Evolutionary conservation across 2,888 invertebrate genomes (phyloP).

Genomic region (Ypsolopha sequella): DNA sequence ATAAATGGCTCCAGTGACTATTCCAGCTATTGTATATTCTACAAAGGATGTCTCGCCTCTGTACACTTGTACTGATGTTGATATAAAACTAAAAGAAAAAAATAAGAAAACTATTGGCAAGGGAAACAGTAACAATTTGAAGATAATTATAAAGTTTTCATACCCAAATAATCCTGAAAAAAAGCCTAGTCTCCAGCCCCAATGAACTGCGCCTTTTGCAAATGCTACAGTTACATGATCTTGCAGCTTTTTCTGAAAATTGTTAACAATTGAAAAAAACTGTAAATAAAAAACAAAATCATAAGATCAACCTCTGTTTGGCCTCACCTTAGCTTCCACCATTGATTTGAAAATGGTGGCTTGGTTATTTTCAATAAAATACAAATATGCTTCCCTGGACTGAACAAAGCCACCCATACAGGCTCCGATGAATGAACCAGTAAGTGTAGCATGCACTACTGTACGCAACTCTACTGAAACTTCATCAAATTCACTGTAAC

Average conservation of each 20-base stretch:
- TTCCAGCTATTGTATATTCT: constrained; percentile 77
- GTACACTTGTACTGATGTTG: constrained; percentile 76
- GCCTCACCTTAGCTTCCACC: constrained; percentile 75
- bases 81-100: constrained; percentile 60
- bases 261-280: no score
- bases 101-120: neutral
- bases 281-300: no score
- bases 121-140: constrained; percentile 2
- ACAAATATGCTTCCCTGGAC: constrained; percentile 71
- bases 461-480: constrained; percentile 73
- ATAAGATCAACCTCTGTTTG: neutral
- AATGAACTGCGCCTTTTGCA: constrained; percentile 77
- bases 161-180: constrained; percentile 80
- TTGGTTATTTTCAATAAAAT: constrained; percentile 81
- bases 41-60: constrained; percentile 74
- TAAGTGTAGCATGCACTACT: constrained; percentile 68
- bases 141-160: neutral
- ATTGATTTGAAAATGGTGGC: constrained; percentile 77
- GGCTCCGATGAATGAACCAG: constrained; percentile 74
- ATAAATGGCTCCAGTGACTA: constrained; percentile 74
- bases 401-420: constrained; percentile 74
- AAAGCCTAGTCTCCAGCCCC: constrained; percentile 76
- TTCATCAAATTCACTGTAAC: constrained; percentile 75
- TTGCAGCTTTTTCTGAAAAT: constrained; percentile 75
- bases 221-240: constrained; percentile 77